These are phyloP conservation scores for Salvator merianae DNA, from an alignment of 2,113 vertebrate species.

Conservation along the genomic window DNA sequence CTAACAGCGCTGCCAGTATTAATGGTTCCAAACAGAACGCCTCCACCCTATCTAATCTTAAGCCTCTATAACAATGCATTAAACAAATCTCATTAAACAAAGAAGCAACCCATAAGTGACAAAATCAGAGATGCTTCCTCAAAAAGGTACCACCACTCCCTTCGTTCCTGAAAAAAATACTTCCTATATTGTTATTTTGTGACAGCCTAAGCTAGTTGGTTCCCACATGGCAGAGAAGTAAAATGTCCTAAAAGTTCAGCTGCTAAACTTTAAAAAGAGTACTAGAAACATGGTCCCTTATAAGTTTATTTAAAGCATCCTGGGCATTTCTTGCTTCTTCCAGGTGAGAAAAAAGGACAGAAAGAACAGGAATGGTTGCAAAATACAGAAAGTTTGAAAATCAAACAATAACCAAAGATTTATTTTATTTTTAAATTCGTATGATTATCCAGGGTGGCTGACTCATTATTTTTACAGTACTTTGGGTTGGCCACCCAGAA, in stretches of 20 bases:
- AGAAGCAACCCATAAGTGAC: not conserved
- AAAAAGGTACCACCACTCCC: not conserved
- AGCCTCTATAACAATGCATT: too few species aligned
- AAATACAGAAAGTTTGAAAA: not conserved
- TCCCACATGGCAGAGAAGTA: not conserved
- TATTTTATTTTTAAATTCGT: conserved; percentile 13
- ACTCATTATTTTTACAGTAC: conserved; percentile 27
- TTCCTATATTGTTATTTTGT: not conserved
- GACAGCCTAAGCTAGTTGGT: not conserved
- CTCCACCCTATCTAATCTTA: too few species aligned
- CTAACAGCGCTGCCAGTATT: too few species aligned
- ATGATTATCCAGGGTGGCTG: conserved; percentile 6
- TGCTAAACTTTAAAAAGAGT: not conserved
- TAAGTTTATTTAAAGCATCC: not conserved
- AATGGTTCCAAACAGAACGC: too few species aligned
- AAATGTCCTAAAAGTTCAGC: not conserved
- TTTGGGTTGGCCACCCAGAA: conserved; percentile 30
- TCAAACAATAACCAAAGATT: not conserved
- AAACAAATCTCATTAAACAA: too few species aligned
- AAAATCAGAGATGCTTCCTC: not conserved
- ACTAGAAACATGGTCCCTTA: not conserved
- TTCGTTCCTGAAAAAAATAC: too few species aligned
- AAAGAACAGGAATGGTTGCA: not conserved
- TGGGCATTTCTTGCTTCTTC: not conserved
- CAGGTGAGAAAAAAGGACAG: not conserved